Percentiles rank a stretch among this genome's conserved stretches.
Conservation (phyloP, 37 sponge, comb jelly and placozoan genomes). For the Ianthella basta region DNA sequence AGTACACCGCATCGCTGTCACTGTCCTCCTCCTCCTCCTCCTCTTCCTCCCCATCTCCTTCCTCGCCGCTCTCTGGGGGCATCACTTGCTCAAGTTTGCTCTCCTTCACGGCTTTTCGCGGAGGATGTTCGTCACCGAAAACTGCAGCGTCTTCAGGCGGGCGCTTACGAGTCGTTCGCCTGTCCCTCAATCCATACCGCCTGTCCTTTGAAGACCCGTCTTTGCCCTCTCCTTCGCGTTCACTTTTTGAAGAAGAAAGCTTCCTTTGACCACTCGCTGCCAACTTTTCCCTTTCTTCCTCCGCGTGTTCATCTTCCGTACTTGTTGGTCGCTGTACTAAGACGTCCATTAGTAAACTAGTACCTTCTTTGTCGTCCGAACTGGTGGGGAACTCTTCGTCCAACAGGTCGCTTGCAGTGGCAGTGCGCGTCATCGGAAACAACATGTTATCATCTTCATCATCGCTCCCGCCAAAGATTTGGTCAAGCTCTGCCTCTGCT, state of each 20-base stretch:
- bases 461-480: conserved; percentile 74
- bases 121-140: not conserved
- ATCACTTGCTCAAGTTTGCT: not conserved
- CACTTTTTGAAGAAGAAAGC: not conserved
- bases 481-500: conserved; percentile 53
- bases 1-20: conserved; percentile 77
- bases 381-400: conserved; percentile 17
- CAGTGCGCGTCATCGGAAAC: not conserved
- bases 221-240: not conserved
- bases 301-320: not conserved
- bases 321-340: conserved; percentile 5
- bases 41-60: conserved; percentile 40
- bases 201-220: not conserved
- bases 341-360: conserved; percentile 22
- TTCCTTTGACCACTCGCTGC: not conserved
- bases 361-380: conserved; percentile 18
- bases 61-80: not conserved
- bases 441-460: conserved; percentile 55
- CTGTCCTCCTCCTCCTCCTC: conserved; percentile 51
- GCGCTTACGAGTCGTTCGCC: not conserved
- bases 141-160: not conserved
- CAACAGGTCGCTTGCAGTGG: conserved; percentile 18
- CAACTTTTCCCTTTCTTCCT: conserved; percentile 17
- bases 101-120: not conserved
- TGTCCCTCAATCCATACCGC: conserved; percentile 18